These are phyloP conservation scores for Halocynthia roretzi DNA, from an alignment of 23 tunicate species.

Conservation along the genomic window DNA sequence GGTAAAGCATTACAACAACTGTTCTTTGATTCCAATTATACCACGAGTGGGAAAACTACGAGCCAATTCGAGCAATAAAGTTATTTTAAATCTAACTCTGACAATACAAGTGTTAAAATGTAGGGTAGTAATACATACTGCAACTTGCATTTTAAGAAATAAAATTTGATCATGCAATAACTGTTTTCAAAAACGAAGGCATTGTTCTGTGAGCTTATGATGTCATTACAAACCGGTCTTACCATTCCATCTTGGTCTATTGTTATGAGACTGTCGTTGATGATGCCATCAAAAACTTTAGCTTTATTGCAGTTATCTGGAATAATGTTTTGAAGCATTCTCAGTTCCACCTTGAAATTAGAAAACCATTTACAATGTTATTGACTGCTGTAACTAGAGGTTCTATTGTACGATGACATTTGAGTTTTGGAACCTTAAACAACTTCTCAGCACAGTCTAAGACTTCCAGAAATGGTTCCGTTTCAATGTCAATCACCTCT, in stretches of 20 bases:
- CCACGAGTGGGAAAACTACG: background rate
- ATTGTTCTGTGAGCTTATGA: too few species aligned
- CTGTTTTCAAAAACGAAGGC: too few species aligned
- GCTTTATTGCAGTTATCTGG: constrained; percentile 29
- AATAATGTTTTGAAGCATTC: constrained; percentile 32
- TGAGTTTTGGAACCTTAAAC: background rate
- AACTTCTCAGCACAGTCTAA: constrained; percentile 39
- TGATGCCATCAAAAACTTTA: constrained; percentile 43
- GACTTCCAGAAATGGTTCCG: constrained; percentile 69
- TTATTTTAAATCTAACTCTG: background rate
- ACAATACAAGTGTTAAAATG: too few species aligned
- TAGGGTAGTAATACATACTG: too few species aligned
- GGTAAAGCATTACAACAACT: background rate
- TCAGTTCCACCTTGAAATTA: constrained; percentile 27
- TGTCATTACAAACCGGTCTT: background rate
- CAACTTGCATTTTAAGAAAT: too few species aligned
- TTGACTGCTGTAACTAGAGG: too few species aligned
- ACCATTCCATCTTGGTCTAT: constrained; percentile 60
- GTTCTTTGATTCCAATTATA: background rate
- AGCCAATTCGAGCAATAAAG: background rate
- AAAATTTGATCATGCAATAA: too few species aligned
- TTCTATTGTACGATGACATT: too few species aligned
- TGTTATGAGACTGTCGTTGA: constrained; percentile 30
- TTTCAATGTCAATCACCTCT: constrained; percentile 69
- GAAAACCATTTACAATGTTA: too few species aligned